These are phyloP conservation scores for Drosophila repleta DNA, from an alignment of 1,140 invertebrate genomes.

Conservation along the genomic window DNA sequence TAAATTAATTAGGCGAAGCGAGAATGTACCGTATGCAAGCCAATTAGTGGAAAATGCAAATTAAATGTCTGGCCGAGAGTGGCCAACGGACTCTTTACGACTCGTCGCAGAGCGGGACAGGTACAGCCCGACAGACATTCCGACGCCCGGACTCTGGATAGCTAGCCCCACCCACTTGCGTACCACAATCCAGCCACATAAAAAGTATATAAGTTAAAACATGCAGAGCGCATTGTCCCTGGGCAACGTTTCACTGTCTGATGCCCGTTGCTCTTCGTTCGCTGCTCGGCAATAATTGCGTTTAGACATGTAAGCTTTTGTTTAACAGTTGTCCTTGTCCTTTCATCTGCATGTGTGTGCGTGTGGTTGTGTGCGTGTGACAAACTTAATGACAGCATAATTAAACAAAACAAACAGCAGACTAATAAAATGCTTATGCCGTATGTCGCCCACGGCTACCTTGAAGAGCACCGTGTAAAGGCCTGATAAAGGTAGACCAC, in stretches of 20 bases:
- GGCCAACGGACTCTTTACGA: constrained; percentile 11
- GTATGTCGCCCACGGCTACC: constrained; percentile 52
- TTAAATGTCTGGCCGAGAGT: constrained; percentile 71
- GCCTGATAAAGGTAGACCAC: background rate
- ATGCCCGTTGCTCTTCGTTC: constrained; percentile 46
- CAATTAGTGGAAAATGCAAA: constrained; percentile 81
- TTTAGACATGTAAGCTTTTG: constrained; percentile 78
- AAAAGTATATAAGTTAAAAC: constrained; percentile 15
- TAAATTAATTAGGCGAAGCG: constrained; percentile 79
- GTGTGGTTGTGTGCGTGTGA: constrained; percentile 46
- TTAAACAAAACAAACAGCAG: constrained; percentile 81
- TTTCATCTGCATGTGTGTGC: background rate
- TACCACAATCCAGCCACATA: constrained; percentile 18
- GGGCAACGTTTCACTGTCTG: constrained; percentile 15
- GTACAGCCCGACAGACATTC: too few relatives aligned
- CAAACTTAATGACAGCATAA: constrained; percentile 81
- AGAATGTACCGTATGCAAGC: constrained; percentile 69
- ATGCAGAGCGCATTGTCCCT: constrained; percentile 12
- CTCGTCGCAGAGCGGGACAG: background rate
- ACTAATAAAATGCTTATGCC: constrained; percentile 76
- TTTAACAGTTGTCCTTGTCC: constrained; percentile 22
- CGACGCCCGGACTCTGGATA: background rate
- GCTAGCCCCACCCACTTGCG: background rate
- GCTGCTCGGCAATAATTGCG: constrained; percentile 65
- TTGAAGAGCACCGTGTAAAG: constrained; percentile 23